These are phyloP conservation scores for Drosophila greeni DNA, from an alignment of 2,888 invertebrate genomes.

Conservation along the genomic window DNA sequence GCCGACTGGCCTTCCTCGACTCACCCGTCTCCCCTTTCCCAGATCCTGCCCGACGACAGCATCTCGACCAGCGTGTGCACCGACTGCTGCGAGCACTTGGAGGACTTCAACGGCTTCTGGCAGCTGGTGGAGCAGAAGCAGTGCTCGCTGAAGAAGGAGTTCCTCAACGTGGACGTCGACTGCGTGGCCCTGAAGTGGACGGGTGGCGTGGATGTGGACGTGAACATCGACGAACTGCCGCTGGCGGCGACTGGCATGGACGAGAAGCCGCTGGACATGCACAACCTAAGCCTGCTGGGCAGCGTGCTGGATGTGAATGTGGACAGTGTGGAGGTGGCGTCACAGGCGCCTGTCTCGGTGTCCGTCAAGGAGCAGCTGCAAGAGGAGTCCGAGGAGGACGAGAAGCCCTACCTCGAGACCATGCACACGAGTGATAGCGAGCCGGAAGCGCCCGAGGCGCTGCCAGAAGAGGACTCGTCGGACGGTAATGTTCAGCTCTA, in stretches of 20 bases:
- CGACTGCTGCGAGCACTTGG: slow-evolving; percentile 65
- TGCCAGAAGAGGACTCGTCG: slow-evolving; percentile 33
- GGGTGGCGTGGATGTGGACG: slow-evolving; percentile 57
- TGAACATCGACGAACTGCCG: slow-evolving; percentile 63
- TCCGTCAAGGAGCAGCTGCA: slow-evolving; percentile 24
- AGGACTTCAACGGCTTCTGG: slow-evolving; percentile 66
- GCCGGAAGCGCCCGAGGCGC: slow-evolving; percentile 10
- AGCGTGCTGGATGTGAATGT: slow-evolving; percentile 63
- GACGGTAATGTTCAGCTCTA: slow-evolving; percentile 24
- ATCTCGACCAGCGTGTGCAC: slow-evolving; percentile 62
- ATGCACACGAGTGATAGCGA: slow-evolving; percentile 21
- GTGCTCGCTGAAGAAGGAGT: slow-evolving; percentile 61
- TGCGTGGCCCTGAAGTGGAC: slow-evolving; percentile 60
- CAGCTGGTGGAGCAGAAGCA: slow-evolving; percentile 65
- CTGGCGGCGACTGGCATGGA: slow-evolving; percentile 58
- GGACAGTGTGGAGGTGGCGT: slow-evolving; percentile 62
- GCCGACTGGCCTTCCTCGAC: neutral
- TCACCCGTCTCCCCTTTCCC: neutral
- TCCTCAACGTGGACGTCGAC: slow-evolving; percentile 61
- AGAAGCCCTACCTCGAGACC: slow-evolving; percentile 47
- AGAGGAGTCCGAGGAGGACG: slow-evolving; percentile 32
- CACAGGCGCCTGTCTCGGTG: slow-evolving; percentile 1
- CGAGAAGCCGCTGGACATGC: slow-evolving; percentile 64
- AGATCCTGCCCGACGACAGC: slow-evolving; percentile 62
- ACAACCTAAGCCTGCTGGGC: slow-evolving; percentile 57